A percentile compares a stretch with the other conserved stretches of the same genome.
Evolutionary conservation across 1,140 invertebrate species (phyloP).

Genomic region (Gryon sp.): DNA sequence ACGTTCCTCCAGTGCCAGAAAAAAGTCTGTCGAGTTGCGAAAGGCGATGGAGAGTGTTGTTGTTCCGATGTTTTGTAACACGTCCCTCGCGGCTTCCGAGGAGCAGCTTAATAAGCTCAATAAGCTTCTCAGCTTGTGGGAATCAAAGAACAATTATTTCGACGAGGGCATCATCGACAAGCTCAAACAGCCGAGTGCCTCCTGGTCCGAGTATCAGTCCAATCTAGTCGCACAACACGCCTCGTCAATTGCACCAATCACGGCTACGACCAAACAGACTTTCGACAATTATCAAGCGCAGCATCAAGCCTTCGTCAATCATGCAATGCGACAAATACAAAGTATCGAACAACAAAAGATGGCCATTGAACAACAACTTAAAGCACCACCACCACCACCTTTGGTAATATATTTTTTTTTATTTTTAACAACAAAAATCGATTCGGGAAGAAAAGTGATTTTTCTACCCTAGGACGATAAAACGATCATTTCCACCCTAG

Average conservation of each 20-base stretch:
- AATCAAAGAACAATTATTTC: constrained; percentile 97
- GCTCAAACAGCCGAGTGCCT: constrained; percentile 87
- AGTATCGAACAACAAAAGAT: constrained; percentile 90
- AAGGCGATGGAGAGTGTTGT: constrained; percentile 95
- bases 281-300: constrained; percentile 93
- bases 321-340: constrained; percentile 93
- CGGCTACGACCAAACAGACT: constrained; percentile 86
- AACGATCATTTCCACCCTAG: too few species aligned
- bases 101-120: constrained; percentile 94
- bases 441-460: too few species aligned
- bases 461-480: too few species aligned
- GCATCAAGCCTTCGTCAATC: constrained; percentile 95
- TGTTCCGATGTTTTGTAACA: constrained; percentile 97
- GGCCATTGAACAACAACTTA: constrained; percentile 85
- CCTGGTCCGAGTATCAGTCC: constrained; percentile 91
- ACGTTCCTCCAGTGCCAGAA: constrained; percentile 87
- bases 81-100: constrained; percentile 88
- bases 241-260: constrained; percentile 86
- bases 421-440: not conserved
- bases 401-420: constrained; percentile 61
- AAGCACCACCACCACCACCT: constrained; percentile 72
- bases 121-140: constrained; percentile 96
- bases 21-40: constrained; percentile 95
- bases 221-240: constrained; percentile 89
- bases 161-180: constrained; percentile 90